A percentile compares a stretch with the other conserved stretches of the same genome.
These are phyloP conservation scores for Ophion ellenae DNA, from an alignment of 2,888 invertebrate genomes.

Conservation along the genomic window DNA sequence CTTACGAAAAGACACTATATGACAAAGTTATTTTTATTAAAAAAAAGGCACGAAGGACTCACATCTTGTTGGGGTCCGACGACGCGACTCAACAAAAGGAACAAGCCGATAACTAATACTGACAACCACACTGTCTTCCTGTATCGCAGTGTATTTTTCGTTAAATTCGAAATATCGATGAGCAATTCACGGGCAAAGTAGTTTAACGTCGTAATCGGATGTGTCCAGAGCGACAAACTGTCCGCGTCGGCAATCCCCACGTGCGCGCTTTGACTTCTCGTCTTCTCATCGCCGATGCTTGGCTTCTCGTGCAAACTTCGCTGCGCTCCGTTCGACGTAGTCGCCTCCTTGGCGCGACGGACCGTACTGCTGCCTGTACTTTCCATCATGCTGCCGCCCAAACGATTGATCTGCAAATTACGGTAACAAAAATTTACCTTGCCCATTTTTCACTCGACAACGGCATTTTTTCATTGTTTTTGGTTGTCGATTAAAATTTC, in stretches of 20 bases:
- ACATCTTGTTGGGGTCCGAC: conserved; percentile 82
- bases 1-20: neutral
- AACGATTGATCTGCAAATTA: conserved; percentile 76
- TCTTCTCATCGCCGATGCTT: conserved; percentile 39
- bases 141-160: conserved; percentile 78
- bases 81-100: conserved; percentile 78
- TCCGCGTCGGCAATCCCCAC: conserved; percentile 77
- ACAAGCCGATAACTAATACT: conserved; percentile 76
- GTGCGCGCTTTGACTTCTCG: conserved; percentile 58
- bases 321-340: conserved; percentile 75
- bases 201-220: conserved; percentile 81
- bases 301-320: conserved; percentile 60
- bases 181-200: conserved; percentile 82
- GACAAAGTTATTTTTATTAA: neutral
- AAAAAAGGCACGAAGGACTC: conserved; percentile 40
- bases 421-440: conserved; percentile 36
- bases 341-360: conserved; percentile 77
- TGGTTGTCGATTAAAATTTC: neutral
- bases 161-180: conserved; percentile 78
- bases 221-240: conserved; percentile 80
- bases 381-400: conserved; percentile 77
- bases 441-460: too few species aligned
- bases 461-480: neutral
- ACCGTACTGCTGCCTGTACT: conserved; percentile 73
- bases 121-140: conserved; percentile 79